Evolutionary conservation across 2,888 invertebrate species (phyloP).

Genomic region (Podotricha telesiphe): DNA sequence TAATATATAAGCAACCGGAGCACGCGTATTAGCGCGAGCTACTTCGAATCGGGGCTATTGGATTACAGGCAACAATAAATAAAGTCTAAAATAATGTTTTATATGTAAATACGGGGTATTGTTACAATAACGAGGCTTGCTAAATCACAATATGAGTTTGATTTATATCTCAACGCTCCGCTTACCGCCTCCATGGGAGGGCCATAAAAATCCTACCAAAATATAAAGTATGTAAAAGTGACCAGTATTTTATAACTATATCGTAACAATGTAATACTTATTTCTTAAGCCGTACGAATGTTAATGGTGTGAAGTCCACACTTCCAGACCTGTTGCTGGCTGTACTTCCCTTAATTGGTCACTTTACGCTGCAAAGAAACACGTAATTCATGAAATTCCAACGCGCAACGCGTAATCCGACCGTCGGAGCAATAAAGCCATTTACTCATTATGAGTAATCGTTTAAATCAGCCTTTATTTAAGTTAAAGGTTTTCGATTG

Average conservation of each 20-base stretch:
- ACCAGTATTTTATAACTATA: conserved; percentile 20
- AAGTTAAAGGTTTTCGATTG: conserved; percentile 36
- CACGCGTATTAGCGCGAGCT: conserved; percentile 54
- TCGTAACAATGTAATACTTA: conserved; percentile 35
- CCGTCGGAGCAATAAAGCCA: conserved; percentile 47
- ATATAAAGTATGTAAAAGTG: conserved; percentile 50
- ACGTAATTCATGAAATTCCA: conserved; percentile 53
- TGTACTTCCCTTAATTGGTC: conserved; percentile 56
- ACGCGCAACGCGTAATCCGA: conserved; percentile 52
- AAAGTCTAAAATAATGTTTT: conserved; percentile 77
- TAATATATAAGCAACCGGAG: conserved; percentile 64
- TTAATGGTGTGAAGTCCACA: conserved; percentile 17
- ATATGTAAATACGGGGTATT: conserved; percentile 84
- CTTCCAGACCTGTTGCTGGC: conserved; percentile 39
- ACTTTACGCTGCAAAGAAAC: conserved; percentile 54
- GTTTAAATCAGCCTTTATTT: conserved; percentile 46
- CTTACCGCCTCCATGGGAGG: conserved; percentile 77
- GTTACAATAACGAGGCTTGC: conserved; percentile 86
- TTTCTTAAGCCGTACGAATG: conserved; percentile 28
- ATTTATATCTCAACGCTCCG: conserved; percentile 83
- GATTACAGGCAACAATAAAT: conserved; percentile 69
- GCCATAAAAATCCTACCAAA: conserved; percentile 69
- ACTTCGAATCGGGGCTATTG: conserved; percentile 60
- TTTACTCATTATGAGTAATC: conserved; percentile 47
- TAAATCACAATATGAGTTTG: conserved; percentile 84